These are phyloP conservation scores for Autographa pulchrina DNA, from an alignment of 2,888 invertebrate genomes.

Conservation along the genomic window DNA sequence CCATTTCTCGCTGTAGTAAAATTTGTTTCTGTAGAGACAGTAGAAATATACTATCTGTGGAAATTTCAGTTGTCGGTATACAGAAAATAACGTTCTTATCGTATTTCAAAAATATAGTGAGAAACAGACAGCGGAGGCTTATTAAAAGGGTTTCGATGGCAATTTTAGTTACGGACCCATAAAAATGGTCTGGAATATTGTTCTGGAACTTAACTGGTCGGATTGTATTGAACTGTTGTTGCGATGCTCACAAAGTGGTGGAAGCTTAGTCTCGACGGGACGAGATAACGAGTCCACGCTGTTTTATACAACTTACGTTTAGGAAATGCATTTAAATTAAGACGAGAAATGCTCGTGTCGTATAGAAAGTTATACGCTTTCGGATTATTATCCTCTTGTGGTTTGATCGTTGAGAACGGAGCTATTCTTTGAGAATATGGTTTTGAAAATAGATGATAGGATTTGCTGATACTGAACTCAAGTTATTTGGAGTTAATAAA, in stretches of 20 bases:
- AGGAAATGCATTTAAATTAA: constrained; percentile 39
- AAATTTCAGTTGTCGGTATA: no score
- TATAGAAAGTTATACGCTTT: constrained; percentile 4
- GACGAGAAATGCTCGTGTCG: background rate
- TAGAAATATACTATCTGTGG: no score
- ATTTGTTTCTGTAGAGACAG: no score
- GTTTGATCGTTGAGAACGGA: background rate
- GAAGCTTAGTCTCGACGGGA: constrained; percentile 48
- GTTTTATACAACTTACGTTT: constrained; percentile 15
- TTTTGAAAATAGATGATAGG: background rate
- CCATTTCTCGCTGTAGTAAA: no score
- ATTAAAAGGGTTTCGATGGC: background rate
- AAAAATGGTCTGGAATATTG: constrained; percentile 29
- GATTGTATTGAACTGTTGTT: constrained; percentile 37
- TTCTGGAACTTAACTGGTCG: constrained; percentile 26
- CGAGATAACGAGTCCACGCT: constrained; percentile 46
- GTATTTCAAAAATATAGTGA: no score
- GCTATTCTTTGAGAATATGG: background rate
- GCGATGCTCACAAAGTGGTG: constrained; percentile 33
- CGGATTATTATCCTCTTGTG: constrained; percentile 1
- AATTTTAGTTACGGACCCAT: background rate
- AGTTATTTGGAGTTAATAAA: no score
- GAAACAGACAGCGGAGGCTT: background rate
- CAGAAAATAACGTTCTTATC: no score
- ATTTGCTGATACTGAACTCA: background rate